phyloP scores from a whole-genome alignment of 2,113 vertebrate genomes.

The Holacanthus passer region DNA sequence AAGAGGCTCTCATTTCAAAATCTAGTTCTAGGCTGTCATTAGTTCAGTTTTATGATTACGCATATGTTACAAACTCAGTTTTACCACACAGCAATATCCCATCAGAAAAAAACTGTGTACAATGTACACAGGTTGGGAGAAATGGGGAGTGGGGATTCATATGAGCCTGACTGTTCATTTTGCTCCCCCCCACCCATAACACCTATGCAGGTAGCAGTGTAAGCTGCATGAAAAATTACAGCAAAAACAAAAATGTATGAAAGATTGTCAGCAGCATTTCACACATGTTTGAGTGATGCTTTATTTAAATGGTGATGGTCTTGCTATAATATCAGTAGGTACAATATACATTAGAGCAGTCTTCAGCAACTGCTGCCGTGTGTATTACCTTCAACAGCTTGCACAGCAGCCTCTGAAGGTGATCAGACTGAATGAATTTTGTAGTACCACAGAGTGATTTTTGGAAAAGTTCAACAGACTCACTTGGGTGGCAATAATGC shows the following conservation, averaged over 20 bases:
- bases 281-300: not conserved
- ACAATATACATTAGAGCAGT: not conserved
- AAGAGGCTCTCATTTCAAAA: no score
- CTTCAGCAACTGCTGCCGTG: conserved; percentile 1
- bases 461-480: conserved; percentile 61
- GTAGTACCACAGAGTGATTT: conserved; percentile 42
- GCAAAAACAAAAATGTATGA: not conserved
- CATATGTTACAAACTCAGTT: not conserved
- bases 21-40: no score
- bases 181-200: not conserved
- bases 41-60: not conserved
- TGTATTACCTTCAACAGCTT: not conserved
- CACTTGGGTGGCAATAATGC: conserved; percentile 44
- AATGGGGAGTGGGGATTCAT: not conserved
- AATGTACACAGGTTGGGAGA: not conserved
- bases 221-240: not conserved
- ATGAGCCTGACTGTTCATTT: not conserved
- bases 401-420: conserved; percentile 38
- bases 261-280: no score
- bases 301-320: not conserved
- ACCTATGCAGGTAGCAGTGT: not conserved
- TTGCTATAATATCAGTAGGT: not conserved
- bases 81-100: not conserved
- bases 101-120: not conserved
- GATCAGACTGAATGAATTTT: conserved; percentile 50